Base-by-base conservation (phyloP, 2,888 invertebrate species). In the Drosophila atripex region DNA sequence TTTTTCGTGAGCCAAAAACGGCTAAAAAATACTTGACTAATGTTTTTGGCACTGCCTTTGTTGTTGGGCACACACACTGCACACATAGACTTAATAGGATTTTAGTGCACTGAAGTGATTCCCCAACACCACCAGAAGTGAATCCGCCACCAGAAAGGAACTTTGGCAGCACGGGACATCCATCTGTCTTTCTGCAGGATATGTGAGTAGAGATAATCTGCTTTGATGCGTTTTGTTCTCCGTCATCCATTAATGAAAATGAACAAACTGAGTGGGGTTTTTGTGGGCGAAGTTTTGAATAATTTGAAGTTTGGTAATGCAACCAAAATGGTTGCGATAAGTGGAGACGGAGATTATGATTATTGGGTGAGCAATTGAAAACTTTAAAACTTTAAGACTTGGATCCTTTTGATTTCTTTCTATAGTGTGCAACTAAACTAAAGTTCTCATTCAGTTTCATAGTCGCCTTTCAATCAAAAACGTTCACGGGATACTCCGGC, bases 41-140 rank as follows among this genome's bases (percentile, higher is more conserved):
- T 84, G 79, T 69, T 76, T 71, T 50, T 57, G 55, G 52, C 59
- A 59, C 35, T 56, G 47, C 7, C 57, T 51, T 54, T 70, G 63
- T 63, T 71, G 65, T 47, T 70, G 74, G n/a, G 35, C 35, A 7
- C 54, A 57, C 43, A 18, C 59, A 69, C 63, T 77, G 76, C 70
- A 74, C 47, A 53, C 45, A 23, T 57, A 60, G 86, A 78, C 71
- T 79, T 85, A 85, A 85, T 83, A 73, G 74, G 83, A 83, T 83
- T 86, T 73, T 61, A 71, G 82, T 78, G 86, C 84, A 84, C 73
- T 65, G 70, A 72, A 78, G 85, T 88, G 88, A 84, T 84, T 88
- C 56, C 71, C 73, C 74, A 72, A 77, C 51, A 63, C 64, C 55
- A 9, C 28, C 28, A 28, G 28, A 28, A 28, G 28, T 28, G 28